phyloP scores from a whole-genome alignment of 2,888 invertebrate genomes.

The Julus scandinavius region DNA sequence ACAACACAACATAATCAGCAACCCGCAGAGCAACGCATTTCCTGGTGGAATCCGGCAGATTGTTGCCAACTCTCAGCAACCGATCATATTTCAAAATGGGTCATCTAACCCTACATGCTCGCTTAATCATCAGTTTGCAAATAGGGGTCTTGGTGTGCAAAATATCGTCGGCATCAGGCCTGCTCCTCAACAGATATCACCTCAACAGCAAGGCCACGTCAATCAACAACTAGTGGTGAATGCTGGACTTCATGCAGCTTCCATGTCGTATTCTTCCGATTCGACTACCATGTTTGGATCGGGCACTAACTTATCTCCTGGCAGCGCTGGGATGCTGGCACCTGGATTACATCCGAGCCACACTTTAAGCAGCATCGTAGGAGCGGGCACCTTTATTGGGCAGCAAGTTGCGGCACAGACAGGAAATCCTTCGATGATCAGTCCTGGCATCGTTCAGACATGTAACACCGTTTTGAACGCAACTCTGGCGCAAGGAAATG shows the following conservation, averaged over 20 bases:
- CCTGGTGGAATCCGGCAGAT: conserved; percentile 57
- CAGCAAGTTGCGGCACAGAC: conserved; percentile 32
- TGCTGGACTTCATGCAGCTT: conserved; percentile 50
- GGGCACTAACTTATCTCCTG: conserved; percentile 41
- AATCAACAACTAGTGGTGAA: conserved; percentile 51
- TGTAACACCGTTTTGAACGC: conserved; percentile 48
- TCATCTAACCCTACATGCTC: neutral
- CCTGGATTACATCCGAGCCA: conserved; percentile 1
- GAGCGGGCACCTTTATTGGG: conserved; percentile 47
- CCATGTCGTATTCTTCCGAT: conserved; percentile 52
- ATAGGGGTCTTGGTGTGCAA: conserved; percentile 57
- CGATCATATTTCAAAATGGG: conserved; percentile 58
- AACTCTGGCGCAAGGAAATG: neutral
- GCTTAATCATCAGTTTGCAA: conserved; percentile 40
- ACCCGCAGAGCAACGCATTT: conserved; percentile 54
- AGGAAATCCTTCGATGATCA: conserved; percentile 43
- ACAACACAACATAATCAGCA: conserved; percentile 28
- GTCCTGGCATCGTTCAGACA: conserved; percentile 41
- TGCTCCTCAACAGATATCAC: conserved; percentile 48
- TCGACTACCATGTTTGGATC: conserved; percentile 34
- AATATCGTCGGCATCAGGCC: conserved; percentile 57
- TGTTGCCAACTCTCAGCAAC: conserved; percentile 57
- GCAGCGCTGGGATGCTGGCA: neutral
- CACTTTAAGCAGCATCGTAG: conserved; percentile 8
- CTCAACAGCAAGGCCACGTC: conserved; percentile 47